Percentiles rank a stretch among this genome's conserved stretches.
Conservation (phyloP, 2,113 vertebrate species). For the Acrocephalus arundinaceus region DNA sequence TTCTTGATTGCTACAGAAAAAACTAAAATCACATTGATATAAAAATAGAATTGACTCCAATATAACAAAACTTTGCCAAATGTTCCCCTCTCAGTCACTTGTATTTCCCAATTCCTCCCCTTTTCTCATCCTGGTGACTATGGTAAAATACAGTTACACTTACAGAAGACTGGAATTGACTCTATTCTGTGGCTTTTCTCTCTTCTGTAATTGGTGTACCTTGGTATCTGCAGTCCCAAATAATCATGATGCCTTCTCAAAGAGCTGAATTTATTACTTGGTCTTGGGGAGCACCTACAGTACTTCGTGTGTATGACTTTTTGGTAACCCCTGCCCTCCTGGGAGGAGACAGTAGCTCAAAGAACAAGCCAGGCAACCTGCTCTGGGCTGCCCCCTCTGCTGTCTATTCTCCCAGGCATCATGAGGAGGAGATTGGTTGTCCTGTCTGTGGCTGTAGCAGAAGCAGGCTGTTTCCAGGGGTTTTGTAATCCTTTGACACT, state of each 20-base stretch:
- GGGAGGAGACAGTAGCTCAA: not conserved
- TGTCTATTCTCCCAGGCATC: not conserved
- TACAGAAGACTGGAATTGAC: not conserved
- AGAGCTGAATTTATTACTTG: not conserved
- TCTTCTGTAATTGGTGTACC: accelerated
- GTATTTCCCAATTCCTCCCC: not conserved
- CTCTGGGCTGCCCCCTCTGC: not conserved
- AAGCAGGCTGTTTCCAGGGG: not conserved
- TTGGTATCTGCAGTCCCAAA: not conserved
- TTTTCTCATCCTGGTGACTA: not conserved
- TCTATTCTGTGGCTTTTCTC: not conserved
- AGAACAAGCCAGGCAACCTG: not conserved
- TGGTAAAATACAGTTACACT: not conserved
- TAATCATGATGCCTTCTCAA: not conserved
- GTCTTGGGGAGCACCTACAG: not conserved
- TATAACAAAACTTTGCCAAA: not conserved
- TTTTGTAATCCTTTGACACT: not conserved
- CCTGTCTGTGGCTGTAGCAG: not conserved
- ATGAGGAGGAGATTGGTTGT: not conserved
- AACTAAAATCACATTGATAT: not conserved
- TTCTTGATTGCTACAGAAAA: not conserved
- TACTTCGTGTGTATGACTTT: not conserved
- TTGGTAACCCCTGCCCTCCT: not conserved
- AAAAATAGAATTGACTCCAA: not conserved
- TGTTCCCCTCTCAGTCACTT: not conserved